Percentiles rank a stretch among this genome's conserved stretches.
phyloP scores from a whole-genome alignment of 1,140 invertebrate species.

The Sarcophaga peregrina region DNA sequence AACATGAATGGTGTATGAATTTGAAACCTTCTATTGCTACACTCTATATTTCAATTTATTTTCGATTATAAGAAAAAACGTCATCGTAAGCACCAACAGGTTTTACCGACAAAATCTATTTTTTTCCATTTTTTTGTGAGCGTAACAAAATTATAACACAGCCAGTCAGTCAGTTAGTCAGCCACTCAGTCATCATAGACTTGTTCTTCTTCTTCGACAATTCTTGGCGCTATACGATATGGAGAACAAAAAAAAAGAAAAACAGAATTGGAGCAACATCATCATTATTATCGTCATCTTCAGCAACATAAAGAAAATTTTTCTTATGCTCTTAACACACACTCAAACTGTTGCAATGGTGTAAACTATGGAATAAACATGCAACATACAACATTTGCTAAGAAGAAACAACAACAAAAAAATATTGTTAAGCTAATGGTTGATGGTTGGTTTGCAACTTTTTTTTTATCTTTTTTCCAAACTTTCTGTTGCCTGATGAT shows the following conservation, averaged over 20 bases:
- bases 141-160: conserved; percentile 30
- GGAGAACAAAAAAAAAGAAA: background rate
- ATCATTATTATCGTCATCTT: conserved; percentile 3
- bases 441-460: conserved; percentile 8
- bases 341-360: background rate
- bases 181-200: conserved; percentile 19
- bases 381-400: background rate
- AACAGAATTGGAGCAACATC: conserved; percentile 33
- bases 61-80: background rate
- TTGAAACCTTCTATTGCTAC: too few species aligned
- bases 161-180: background rate
- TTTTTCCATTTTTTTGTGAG: background rate
- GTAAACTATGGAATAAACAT: background rate
- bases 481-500: too few species aligned
- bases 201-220: background rate
- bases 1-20: too few species aligned
- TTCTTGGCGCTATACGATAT: background rate
- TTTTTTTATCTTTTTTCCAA: background rate
- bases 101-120: background rate
- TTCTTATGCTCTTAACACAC: background rate
- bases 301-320: background rate
- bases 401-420: too few species aligned
- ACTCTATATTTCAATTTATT: too few species aligned
- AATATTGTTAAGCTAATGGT: background rate
- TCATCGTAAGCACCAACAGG: background rate